A percentile compares a stretch with the other conserved stretches of the same genome.
These are phyloP conservation scores for Ictalurus furcatus DNA, from an alignment of 2,113 vertebrate genomes.

Conservation along the genomic window DNA sequence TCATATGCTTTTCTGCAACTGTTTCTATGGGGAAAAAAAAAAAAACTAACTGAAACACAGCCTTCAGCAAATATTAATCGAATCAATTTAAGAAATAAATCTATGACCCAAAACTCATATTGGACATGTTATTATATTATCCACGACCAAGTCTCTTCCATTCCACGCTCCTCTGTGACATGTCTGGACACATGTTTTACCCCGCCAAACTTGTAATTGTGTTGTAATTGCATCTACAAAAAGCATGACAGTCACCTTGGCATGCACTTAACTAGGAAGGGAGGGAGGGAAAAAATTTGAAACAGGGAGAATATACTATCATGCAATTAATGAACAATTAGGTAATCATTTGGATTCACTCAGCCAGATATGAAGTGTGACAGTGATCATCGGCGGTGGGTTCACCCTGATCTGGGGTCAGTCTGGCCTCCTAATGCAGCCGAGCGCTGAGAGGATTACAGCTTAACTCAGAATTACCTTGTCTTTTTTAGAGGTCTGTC, in stretches of 20 bases:
- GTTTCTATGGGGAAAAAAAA: background rate
- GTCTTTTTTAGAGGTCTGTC: constrained; percentile 39
- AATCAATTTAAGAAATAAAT: constrained; percentile 36
- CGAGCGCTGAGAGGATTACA: constrained; percentile 37
- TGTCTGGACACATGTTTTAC: constrained; percentile 53
- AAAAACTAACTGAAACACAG: background rate
- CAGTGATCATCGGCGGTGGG: constrained; percentile 12
- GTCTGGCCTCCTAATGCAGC: background rate
- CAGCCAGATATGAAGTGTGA: constrained; percentile 54
- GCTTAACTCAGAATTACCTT: constrained; percentile 50
- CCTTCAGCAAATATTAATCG: constrained; percentile 6
- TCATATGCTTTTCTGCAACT: background rate
- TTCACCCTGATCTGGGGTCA: constrained; percentile 46
- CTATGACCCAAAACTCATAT: background rate
- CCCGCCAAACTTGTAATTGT: constrained; percentile 54
- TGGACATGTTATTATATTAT: constrained; percentile 34
- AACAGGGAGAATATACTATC: constrained; percentile 45
- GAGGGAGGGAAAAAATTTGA: constrained; percentile 38
- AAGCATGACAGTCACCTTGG: constrained; percentile 63
- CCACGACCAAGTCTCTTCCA: constrained; percentile 24
- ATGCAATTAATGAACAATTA: constrained; percentile 60
- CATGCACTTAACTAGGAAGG: constrained; percentile 36
- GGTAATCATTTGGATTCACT: constrained; percentile 54
- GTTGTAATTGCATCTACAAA: constrained; percentile 56
- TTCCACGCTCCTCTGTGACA: constrained; percentile 43